A percentile compares a stretch with the other conserved stretches of the same genome.
phyloP scores from a whole-genome alignment of 2,888 invertebrate genomes.

The Drosophila helvetica region DNA sequence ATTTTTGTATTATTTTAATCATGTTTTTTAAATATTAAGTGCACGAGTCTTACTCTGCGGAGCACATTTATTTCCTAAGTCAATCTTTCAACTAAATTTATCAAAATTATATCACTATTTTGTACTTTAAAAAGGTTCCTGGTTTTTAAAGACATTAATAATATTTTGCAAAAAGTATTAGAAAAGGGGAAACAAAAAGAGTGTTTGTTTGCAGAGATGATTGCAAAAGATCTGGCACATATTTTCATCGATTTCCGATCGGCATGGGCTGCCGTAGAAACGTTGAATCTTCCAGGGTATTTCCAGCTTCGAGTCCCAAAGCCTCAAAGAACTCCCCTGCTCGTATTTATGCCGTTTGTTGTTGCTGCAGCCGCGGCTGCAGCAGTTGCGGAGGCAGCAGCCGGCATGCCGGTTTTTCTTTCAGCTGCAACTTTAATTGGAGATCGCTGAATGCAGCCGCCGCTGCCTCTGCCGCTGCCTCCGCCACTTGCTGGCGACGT shows the following conservation, averaged over 20 bases:
- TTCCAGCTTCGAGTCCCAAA: not conserved
- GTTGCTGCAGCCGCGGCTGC: constrained; percentile 38
- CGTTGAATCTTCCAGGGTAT: not conserved
- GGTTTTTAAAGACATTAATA: too few relatives aligned
- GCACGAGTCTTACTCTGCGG: too few relatives aligned
- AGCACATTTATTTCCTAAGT: too few relatives aligned
- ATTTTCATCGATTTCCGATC: not conserved
- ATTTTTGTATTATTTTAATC: too few relatives aligned
- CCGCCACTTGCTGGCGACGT: constrained; percentile 58
- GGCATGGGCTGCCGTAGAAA: too few relatives aligned
- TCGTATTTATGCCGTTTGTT: constrained; percentile 29
- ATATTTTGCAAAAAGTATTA: too few relatives aligned
- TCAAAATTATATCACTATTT: too few relatives aligned
- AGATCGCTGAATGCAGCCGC: constrained; percentile 36
- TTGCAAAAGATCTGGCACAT: not conserved
- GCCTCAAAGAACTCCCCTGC: not conserved
- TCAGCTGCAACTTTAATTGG: constrained; percentile 65
- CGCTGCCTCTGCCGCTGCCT: constrained; percentile 19
- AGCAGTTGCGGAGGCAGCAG: constrained; percentile 32
- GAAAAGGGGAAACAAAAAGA: too few relatives aligned
- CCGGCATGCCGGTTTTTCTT: constrained; percentile 56
- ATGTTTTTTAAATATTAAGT: too few relatives aligned
- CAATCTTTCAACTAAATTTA: too few relatives aligned
- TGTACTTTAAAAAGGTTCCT: too few relatives aligned
- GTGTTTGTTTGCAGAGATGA: too few relatives aligned